phyloP scores from a whole-genome alignment of 2,113 vertebrate genomes.

The Atrichornis clamosus region DNA sequence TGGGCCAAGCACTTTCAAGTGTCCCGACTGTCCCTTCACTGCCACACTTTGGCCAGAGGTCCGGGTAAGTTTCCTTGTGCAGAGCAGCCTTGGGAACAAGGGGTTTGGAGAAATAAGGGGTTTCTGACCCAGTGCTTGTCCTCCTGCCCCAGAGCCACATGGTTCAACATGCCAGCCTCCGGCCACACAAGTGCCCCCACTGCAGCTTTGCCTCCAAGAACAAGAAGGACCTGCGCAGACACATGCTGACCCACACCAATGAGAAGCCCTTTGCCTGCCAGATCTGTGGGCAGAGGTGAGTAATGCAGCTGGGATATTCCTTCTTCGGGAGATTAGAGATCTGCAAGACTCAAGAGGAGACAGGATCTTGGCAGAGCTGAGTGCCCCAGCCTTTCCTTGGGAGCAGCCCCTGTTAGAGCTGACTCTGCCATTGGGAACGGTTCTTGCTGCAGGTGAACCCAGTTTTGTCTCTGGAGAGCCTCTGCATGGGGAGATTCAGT shows the following conservation, averaged over 20 bases:
- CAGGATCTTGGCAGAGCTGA: neutral
- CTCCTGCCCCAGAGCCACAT: conserved; percentile 81
- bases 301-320: neutral
- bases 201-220: conserved; percentile 99
- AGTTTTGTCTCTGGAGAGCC: neutral
- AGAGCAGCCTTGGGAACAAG: neutral
- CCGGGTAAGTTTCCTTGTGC: conserved; percentile 72
- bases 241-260: conserved; percentile 95
- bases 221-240: conserved; percentile 95
- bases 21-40: conserved; percentile 89
- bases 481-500: neutral
- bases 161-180: conserved; percentile 86
- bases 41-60: conserved; percentile 89
- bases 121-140: neutral
- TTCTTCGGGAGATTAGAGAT: neutral
- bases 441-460: neutral
- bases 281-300: conserved; percentile 93
- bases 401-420: neutral
- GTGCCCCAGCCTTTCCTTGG: neutral
- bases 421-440: accelerated
- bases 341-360: neutral
- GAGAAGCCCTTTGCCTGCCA: conserved; percentile 96
- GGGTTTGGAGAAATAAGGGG: accelerated
- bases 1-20: conserved; percentile 90
- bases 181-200: conserved; percentile 91